phyloP scores from a whole-genome alignment of 1,140 invertebrate species.

The Trichoplusia ni region DNA sequence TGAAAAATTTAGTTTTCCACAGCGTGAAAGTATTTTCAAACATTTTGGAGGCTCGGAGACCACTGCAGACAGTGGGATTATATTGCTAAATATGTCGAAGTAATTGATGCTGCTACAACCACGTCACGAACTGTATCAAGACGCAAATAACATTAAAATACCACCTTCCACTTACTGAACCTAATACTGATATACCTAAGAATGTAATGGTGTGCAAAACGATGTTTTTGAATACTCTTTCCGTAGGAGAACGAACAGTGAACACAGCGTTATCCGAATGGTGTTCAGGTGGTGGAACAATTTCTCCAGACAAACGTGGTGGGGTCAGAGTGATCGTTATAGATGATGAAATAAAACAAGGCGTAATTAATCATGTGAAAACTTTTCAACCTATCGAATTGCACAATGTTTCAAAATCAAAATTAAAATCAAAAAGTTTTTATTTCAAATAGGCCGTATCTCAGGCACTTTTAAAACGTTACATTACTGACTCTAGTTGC shows the following conservation, averaged over 20 bases:
- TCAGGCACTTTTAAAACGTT: no score
- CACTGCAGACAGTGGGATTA: constrained; percentile 24
- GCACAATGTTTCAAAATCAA: constrained; percentile 42
- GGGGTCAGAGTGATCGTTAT: constrained; percentile 39
- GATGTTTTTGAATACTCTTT: constrained; percentile 55
- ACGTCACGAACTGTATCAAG: neutral
- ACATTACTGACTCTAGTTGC: no score
- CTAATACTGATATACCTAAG: neutral
- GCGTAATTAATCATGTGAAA: constrained; percentile 37
- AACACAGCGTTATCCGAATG: constrained; percentile 39
- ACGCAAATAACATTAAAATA: constrained; percentile 12
- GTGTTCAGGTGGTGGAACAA: constrained; percentile 23
- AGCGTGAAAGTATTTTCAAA: constrained; percentile 5
- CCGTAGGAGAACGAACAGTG: constrained; percentile 38
- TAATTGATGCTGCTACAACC: neutral
- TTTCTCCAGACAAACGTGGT: constrained; percentile 41
- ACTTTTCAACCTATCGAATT: constrained; percentile 40
- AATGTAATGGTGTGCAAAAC: constrained; percentile 57
- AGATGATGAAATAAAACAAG: constrained; percentile 24
- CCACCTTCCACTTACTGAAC: neutral
- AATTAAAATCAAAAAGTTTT: constrained; percentile 33
- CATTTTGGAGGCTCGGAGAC: constrained; percentile 20
- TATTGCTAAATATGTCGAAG: constrained; percentile 8
- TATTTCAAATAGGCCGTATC: no score
- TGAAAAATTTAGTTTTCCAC: neutral